phyloP scores from a whole-genome alignment of 2,113 vertebrate genomes.

The Sinocyclocheilus maitianheensis region DNA sequence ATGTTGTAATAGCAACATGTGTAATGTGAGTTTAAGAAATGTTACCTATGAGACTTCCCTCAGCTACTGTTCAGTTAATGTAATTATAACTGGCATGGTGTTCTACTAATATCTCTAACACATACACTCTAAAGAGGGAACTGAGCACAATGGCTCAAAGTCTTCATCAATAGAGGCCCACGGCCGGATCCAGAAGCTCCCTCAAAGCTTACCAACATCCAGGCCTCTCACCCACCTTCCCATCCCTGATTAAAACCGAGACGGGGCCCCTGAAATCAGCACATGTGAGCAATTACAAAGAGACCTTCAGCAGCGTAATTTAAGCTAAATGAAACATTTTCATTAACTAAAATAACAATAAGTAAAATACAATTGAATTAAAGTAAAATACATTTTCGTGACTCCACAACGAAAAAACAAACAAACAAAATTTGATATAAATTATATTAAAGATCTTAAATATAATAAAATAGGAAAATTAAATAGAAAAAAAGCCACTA shows the following conservation, averaged over 20 bases:
- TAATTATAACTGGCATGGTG: conserved; percentile 51
- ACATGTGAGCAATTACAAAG: conserved; percentile 35
- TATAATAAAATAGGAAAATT: neutral
- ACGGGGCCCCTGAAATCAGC: conserved; percentile 45
- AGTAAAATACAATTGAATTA: neutral
- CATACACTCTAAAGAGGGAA: conserved; percentile 53
- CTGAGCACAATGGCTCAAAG: conserved; percentile 66
- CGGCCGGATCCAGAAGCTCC: conserved; percentile 58
- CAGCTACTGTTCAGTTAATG: conserved; percentile 33
- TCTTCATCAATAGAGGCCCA: conserved; percentile 58
- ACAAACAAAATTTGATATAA: neutral
- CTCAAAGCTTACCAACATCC: conserved; percentile 62
- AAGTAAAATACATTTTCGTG: neutral
- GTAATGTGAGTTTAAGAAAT: conserved; percentile 15
- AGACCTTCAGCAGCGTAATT: neutral
- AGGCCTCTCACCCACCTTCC: conserved; percentile 34
- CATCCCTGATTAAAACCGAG: conserved; percentile 67
- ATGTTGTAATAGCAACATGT: neutral
- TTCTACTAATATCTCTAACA: conserved; percentile 53
- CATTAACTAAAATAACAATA: neutral
- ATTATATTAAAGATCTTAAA: neutral
- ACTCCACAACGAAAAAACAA: neutral
- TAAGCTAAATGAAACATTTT: neutral
- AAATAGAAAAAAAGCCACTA: neutral
- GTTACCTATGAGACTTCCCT: neutral